Conservation (phyloP, 2,113 vertebrate species). For the Pantherophis guttatus region DNA sequence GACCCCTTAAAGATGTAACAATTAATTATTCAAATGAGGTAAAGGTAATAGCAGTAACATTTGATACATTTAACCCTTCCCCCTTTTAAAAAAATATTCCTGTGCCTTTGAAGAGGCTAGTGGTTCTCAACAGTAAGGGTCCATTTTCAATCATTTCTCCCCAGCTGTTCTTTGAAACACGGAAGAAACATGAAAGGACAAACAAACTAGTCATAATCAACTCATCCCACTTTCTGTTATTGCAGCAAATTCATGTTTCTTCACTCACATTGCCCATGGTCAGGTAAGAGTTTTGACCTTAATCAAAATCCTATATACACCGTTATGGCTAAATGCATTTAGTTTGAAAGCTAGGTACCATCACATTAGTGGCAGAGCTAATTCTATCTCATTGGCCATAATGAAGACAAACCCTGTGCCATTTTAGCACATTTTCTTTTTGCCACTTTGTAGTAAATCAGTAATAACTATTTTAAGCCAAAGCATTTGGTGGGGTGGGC, state of each 20-base stretch:
- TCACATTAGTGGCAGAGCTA: not conserved
- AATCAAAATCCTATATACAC: not conserved
- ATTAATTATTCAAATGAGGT: not conserved
- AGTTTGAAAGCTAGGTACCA: not conserved
- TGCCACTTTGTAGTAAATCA: slow-evolving; percentile 16
- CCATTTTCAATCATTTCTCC: not conserved
- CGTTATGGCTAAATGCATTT: not conserved
- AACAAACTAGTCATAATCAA: not conserved
- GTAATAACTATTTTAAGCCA: slow-evolving; percentile 1
- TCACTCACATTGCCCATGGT: not conserved
- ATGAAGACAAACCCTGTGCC: not conserved
- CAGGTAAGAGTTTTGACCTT: not conserved
- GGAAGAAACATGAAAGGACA: not conserved
- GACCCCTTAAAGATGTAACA: not conserved
- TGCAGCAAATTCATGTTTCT: not conserved
- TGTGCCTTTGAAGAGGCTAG: not conserved
- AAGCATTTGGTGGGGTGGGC: not conserved
- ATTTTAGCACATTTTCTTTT: not conserved
- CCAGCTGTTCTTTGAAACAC: not conserved
- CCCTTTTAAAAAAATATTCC: not conserved
- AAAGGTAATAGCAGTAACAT: not conserved
- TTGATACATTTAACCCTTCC: not conserved
- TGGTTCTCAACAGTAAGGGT: not conserved
- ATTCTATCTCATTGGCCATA: not conserved
- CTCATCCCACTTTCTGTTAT: not conserved